These are phyloP conservation scores for Marmota flaviventris DNA, from an alignment of 2,113 vertebrate species.

Conservation along the genomic window DNA sequence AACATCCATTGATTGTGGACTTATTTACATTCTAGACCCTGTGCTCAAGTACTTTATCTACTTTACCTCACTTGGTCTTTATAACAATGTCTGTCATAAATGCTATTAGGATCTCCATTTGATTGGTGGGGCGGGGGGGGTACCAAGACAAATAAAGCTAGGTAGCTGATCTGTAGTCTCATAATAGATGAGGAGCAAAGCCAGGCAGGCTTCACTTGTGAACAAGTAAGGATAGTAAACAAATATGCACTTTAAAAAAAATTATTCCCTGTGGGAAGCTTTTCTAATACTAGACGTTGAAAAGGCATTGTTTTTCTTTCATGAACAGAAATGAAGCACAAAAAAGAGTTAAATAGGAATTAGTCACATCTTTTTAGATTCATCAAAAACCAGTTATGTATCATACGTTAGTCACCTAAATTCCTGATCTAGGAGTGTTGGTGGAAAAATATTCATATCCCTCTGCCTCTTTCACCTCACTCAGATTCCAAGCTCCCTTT, in stretches of 20 bases:
- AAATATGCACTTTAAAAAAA: not conserved
- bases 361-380: slow-evolving; percentile 67
- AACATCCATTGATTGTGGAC: not conserved
- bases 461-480: slow-evolving; percentile 48
- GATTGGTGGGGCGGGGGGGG: not conserved
- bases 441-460: slow-evolving; percentile 78
- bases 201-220: not conserved
- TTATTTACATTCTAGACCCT: not conserved
- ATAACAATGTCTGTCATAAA: not conserved
- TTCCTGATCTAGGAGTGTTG: slow-evolving; percentile 83
- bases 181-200: not conserved
- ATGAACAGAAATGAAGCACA: slow-evolving; percentile 44
- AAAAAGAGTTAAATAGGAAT: slow-evolving; percentile 58
- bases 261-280: not conserved
- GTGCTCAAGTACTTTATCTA: not conserved
- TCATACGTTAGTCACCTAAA: slow-evolving; percentile 74
- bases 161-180: not conserved
- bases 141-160: not conserved
- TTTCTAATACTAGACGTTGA: slow-evolving; percentile 31
- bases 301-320: slow-evolving; percentile 2
- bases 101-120: not conserved
- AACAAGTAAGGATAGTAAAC: not conserved
- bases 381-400: slow-evolving; percentile 37
- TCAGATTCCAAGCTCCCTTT: slow-evolving; percentile 59
- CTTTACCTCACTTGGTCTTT: not conserved